phyloP scores from a whole-genome alignment of 64 coral and sea anemone species.

The Actinia tenebrosa region DNA sequence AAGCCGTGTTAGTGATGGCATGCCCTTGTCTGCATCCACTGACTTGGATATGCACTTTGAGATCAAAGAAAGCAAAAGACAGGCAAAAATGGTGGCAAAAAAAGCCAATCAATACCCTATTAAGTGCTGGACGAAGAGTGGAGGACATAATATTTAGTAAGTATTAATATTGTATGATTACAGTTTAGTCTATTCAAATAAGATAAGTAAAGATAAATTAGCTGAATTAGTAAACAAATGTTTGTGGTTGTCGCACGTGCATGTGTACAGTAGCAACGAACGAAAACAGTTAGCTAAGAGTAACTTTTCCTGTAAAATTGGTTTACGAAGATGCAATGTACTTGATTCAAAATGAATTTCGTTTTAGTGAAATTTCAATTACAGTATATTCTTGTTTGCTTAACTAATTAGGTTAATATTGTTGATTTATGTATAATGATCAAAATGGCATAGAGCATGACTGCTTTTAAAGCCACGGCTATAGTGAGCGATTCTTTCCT shows the following conservation, averaged over 20 bases:
- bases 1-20: slow-evolving; percentile 69
- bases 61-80: slow-evolving; percentile 81
- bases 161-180: slow-evolving; percentile 19
- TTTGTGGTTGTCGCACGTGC: not conserved
- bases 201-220: not conserved
- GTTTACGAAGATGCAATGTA: not conserved
- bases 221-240: not conserved
- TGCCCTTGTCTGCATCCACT: slow-evolving; percentile 77
- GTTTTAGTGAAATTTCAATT: too few species aligned
- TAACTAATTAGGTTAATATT: too few species aligned
- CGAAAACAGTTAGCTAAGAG: too few species aligned
- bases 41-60: slow-evolving; percentile 91
- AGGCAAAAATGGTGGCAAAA: slow-evolving; percentile 63
- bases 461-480: too few species aligned
- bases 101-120: slow-evolving; percentile 88
- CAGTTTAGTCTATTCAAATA: not conserved
- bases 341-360: too few species aligned
- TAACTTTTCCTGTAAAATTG: not conserved
- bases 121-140: slow-evolving; percentile 70
- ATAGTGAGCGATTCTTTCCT: too few species aligned
- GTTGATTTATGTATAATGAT: too few species aligned
- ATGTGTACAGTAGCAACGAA: too few species aligned
- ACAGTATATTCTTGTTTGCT: too few species aligned
- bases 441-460: too few species aligned
- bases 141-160: slow-evolving; percentile 80